phyloP scores from a whole-genome alignment of 2,113 vertebrate species.

The Eolophus roseicapilla region DNA sequence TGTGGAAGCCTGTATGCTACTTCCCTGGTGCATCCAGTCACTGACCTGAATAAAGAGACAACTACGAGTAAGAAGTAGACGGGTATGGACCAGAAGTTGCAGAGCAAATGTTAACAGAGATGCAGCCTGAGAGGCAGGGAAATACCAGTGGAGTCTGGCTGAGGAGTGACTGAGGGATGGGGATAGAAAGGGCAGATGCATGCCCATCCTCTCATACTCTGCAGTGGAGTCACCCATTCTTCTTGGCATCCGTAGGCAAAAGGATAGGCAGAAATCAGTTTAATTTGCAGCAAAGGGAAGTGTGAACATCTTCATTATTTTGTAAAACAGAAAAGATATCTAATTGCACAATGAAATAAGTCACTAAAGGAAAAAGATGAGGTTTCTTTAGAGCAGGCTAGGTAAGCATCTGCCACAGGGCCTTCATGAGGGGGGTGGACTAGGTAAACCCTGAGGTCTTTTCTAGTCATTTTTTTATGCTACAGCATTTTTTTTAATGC shows the following conservation, averaged over 20 bases:
- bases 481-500: neutral
- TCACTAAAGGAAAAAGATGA: neutral
- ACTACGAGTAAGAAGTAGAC: neutral
- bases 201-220: neutral
- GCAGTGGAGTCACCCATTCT: neutral
- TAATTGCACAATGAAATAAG: neutral
- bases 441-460: neutral
- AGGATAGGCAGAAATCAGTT: neutral
- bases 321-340: neutral
- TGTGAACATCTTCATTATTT: neutral
- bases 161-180: neutral
- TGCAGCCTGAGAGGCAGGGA: neutral
- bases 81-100: too few relatives aligned
- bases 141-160: neutral
- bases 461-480: neutral
- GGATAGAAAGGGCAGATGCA: neutral
- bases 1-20: fast-evolving
- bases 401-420: neutral
- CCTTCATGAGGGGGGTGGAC: fast-evolving
- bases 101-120: neutral
- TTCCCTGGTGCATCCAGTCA: neutral
- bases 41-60: neutral
- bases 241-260: fast-evolving
- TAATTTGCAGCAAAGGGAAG: neutral
- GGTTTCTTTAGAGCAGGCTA: neutral